Base-by-base conservation (phyloP, 2,888 invertebrate species). In the Margaritifera margaritifera region DNA sequence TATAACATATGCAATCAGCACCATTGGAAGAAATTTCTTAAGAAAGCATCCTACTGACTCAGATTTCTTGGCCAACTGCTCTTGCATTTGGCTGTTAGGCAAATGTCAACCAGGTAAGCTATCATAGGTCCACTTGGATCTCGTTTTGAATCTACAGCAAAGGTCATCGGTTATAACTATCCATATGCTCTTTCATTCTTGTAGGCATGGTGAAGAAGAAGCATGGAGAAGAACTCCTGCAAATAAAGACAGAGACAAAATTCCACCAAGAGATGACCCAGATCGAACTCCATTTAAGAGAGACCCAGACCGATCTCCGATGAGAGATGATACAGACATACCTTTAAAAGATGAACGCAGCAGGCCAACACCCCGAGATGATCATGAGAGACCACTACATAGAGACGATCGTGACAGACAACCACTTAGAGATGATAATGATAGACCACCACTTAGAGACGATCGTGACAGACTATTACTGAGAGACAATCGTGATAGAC, bases 381-480 rank as follows among this genome's bases (percentile, higher is more conserved):
- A 50, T 59, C 25, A 62, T 68, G 18, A 66, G 76, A 19, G 78
- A 76, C 31, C 68, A 74, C 15, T 71, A 58, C 15, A 42, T 61
- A 42, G 58, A 52, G 15, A 24, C 18, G 27, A 69, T 18, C 66
- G 72, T 62, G 71, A 71, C 11, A 59, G 69, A 5, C 54, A 31
- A 20, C 66, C 57, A 51, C 54, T 63, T 20, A 58, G 77, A 25
- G 79, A 78, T 71, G 77, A 74, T 25, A 61, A 68, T 56, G 69
- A 68, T 25, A 42, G 67, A 31, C 66, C 69, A 22, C 66, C 73
- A 15, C 61, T 72, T 59, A 57, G 69, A 27, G 72, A 66, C 62
- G 73, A 76, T 62, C 63, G 77, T 22, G 77, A 76, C 58, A 62
- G 77, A 61, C 66, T 57, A 50, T 67, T 72, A 25, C 64, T 65